Conservation (phyloP, 2,113 vertebrate genomes). For the Tyto alba region DNA sequence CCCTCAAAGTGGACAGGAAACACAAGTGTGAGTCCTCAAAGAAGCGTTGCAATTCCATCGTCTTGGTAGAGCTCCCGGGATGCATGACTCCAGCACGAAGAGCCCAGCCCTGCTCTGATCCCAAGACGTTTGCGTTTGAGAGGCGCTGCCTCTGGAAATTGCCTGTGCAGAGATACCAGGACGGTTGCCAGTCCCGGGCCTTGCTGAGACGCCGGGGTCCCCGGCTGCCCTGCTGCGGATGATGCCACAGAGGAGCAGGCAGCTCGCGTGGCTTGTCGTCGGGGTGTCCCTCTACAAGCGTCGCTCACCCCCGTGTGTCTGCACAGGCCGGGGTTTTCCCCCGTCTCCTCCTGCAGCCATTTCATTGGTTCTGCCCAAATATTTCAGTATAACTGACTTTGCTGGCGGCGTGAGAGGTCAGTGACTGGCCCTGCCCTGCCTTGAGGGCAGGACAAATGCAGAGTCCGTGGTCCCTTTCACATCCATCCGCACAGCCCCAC, state of each 20-base stretch:
- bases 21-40: neutral
- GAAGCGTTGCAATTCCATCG: rapidly evolving
- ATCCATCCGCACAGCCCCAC: neutral
- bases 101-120: neutral
- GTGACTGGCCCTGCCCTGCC: neutral
- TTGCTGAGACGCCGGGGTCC: neutral
- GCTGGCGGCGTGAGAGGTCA: rapidly evolving
- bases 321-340: rapidly evolving
- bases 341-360: neutral
- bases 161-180: neutral
- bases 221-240: rapidly evolving
- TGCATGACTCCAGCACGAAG: neutral
- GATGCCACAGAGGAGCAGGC: neutral
- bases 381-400: rapidly evolving
- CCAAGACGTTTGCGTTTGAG: neutral
- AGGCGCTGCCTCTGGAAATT: rapidly evolving
- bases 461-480: neutral
- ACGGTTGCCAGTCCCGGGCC: rapidly evolving
- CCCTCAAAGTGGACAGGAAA: neutral
- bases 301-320: rapidly evolving
- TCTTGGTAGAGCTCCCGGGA: neutral
- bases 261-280: neutral
- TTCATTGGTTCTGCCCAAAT: neutral
- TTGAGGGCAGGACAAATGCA: neutral
- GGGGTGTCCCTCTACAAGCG: neutral